Conservation (phyloP, 1,140 invertebrate genomes). For the Drosophila kepulauana region DNA sequence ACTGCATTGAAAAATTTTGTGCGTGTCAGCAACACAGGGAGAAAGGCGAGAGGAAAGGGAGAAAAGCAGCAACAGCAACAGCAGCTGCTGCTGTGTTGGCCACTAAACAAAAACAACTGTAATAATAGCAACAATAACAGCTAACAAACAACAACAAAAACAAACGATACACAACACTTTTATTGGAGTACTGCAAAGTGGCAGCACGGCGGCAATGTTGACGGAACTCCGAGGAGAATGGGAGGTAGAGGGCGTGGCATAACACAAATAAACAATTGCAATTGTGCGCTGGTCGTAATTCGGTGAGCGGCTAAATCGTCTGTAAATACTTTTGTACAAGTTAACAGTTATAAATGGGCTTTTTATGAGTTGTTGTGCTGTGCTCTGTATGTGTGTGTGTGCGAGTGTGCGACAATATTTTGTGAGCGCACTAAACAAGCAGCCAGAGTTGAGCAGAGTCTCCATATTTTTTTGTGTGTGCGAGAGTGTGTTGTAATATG, state of each 20-base stretch:
- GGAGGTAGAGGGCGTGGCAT: conserved; percentile 14
- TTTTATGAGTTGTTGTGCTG: conserved; percentile 72
- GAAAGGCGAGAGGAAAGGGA: not conserved
- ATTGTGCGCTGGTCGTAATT: conserved; percentile 74
- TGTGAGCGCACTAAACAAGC: conserved; percentile 49
- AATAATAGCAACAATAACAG: conserved; percentile 77
- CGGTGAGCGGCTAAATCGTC: conserved; percentile 78
- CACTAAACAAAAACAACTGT: conserved; percentile 56
- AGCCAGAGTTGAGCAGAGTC: not conserved
- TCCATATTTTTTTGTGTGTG: conserved; percentile 13
- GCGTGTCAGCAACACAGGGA: conserved; percentile 71
- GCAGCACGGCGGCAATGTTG: not conserved
- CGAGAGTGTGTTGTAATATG: conserved; percentile 37
- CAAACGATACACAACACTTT: conserved; percentile 66
- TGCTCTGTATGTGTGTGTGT: conserved; percentile 35
- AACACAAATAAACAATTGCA: conserved; percentile 78
- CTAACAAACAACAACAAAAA: conserved; percentile 68
- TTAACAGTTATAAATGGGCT: conserved; percentile 82
- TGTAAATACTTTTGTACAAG: conserved; percentile 83
- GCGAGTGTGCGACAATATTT: conserved; percentile 71
- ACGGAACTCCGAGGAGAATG: not conserved
- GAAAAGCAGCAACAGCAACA: conserved; percentile 52
- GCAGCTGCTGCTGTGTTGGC: conserved; percentile 32
- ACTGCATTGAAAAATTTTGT: conserved; percentile 71
- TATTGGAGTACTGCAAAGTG: conserved; percentile 51